A percentile compares a stretch with the other conserved stretches of the same genome.
Evolutionary conservation across 2,888 invertebrate species (phyloP).

Genomic region (Ophion slaviceki): DNA sequence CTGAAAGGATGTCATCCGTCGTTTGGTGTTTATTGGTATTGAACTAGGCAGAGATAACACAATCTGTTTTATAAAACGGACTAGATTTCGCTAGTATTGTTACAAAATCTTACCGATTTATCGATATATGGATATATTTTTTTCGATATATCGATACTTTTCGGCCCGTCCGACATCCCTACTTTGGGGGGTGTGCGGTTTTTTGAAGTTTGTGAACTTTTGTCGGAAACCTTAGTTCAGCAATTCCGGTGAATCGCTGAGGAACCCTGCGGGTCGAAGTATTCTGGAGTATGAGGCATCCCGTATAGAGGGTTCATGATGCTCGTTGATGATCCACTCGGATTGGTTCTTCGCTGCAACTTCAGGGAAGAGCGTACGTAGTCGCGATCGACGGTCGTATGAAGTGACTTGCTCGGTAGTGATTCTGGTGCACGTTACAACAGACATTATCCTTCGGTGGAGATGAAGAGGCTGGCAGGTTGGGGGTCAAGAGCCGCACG

Average conservation of each 20-base stretch:
- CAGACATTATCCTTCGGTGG: constrained; percentile 22
- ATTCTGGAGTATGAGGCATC: background rate
- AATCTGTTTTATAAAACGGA: no score
- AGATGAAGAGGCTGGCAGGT: constrained; percentile 32
- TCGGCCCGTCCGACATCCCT: no score
- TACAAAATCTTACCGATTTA: no score
- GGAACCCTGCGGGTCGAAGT: background rate
- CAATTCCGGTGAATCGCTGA: background rate
- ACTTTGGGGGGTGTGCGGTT: constrained; percentile 7
- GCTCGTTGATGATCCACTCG: background rate
- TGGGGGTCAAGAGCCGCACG: constrained; percentile 44
- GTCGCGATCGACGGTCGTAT: constrained; percentile 7
- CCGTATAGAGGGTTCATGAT: no score
- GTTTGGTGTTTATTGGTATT: no score
- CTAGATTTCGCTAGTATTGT: no score
- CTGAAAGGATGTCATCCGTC: no score
- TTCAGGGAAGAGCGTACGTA: constrained; percentile 7
- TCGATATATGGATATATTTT: no score
- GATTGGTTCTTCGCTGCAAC: constrained; percentile 10
- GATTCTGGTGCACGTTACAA: constrained; percentile 39
- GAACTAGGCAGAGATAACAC: no score
- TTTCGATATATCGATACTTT: no score
- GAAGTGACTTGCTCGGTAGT: constrained; percentile 39
- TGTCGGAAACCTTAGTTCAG: background rate
- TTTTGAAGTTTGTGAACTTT: background rate